Percentiles rank a stretch among this genome's conserved stretches.
Conservation (phyloP, 1,140 invertebrate genomes). For the Drosophila sturtevanti region DNA sequence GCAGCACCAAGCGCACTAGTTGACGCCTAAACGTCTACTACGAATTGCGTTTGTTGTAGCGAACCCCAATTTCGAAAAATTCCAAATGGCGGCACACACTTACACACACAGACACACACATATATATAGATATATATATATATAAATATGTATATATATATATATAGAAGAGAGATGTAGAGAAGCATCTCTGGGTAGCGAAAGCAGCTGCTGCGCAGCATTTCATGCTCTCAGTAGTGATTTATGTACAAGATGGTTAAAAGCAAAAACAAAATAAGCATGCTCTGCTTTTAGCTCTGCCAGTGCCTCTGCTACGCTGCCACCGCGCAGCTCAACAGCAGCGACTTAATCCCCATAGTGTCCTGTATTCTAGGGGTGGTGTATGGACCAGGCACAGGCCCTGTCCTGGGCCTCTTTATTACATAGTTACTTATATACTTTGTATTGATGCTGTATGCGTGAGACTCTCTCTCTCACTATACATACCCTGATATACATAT, state of each 20-base stretch:
- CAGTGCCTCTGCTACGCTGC: slow-evolving; percentile 9
- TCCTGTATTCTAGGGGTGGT: slow-evolving; percentile 63
- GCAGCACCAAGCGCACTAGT: slow-evolving; percentile 83
- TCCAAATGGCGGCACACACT: slow-evolving; percentile 81
- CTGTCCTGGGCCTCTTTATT: slow-evolving; percentile 39
- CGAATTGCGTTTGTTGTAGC: slow-evolving; percentile 83
- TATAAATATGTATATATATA: neutral
- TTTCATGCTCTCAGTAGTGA: slow-evolving; percentile 65
- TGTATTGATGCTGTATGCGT: slow-evolving; percentile 20
- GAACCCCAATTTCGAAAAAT: slow-evolving; percentile 83
- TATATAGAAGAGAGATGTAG: neutral
- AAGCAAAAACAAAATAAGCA: slow-evolving; percentile 67
- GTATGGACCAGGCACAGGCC: slow-evolving; percentile 32
- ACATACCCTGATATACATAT: slow-evolving; percentile 8
- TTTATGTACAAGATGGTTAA: slow-evolving; percentile 80
- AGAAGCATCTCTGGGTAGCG: slow-evolving; percentile 11
- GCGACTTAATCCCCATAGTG: slow-evolving; percentile 76
- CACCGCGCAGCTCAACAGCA: slow-evolving; percentile 37
- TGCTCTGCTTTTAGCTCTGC: neutral
- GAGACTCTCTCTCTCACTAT: slow-evolving; percentile 17
- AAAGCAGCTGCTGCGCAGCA: slow-evolving; percentile 47
- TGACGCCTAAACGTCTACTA: slow-evolving; percentile 84
- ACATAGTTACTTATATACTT: slow-evolving; percentile 71
- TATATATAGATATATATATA: slow-evolving; percentile 20
- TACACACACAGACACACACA: slow-evolving; percentile 28